Evolutionary conservation across 2,888 invertebrate species (phyloP), one percentile per base, ranked within the genome.

Genomic region (Cylloceria caligata): DNA sequence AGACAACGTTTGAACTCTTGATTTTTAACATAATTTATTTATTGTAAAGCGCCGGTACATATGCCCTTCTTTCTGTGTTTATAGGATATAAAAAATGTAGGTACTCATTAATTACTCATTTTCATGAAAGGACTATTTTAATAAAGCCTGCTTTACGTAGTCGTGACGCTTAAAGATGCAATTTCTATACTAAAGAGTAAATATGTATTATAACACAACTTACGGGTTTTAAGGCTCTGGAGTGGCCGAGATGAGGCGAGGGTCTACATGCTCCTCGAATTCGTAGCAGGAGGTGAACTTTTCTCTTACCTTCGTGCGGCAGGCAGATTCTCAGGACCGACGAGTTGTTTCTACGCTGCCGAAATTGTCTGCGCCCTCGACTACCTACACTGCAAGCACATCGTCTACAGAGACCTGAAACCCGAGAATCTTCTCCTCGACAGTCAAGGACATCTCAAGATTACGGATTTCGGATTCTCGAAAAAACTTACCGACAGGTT

Each of bases 381-480:
- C 91, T 99, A 99, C 92, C 95, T 99, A 52, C 99, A 99, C 93
- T 95, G 96, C 45, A 95, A 97, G 87, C 96, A 96, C 91, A 97
- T 98, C 84, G 98, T 98, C 36, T 98, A 98, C 93, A 93, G 96
- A 75, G 98, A 98, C 90, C 93, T 98, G 86, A 98, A 98, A 92
- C 98, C 98, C 0, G 99, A 99, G 93, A 99, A 99, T 93, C 94
- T 99, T 73, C 94, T 99, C 21, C 94, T 99, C 67, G 99, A 98
- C 89, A 95, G 95, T 86, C 97, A 98, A 88, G 99, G 99, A 0
- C 99, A 99, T 93, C 93, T 99, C 89, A 99, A 99, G 94, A 98
- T 99, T 88, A 99, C 99, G 7, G 99, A 99, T 93, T 99, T 99
- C 91, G 99, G 99, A 11, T 99, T 99, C 92, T 98, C 99, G 57